Conservation (phyloP, 2,797 vertebrate genomes). For the Staurois parvus region DNA sequence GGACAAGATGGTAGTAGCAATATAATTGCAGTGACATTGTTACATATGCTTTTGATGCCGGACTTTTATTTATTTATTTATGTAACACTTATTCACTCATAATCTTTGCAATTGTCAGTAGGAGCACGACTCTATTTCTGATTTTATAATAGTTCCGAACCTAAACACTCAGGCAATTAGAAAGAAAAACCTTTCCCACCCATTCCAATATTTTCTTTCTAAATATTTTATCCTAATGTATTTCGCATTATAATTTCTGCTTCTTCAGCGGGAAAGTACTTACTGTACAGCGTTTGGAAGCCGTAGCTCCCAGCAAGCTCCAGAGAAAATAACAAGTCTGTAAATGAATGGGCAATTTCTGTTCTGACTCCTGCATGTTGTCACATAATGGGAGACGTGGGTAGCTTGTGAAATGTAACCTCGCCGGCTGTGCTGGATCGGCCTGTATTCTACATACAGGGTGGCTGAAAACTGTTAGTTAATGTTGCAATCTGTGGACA, state of each 20-base stretch:
- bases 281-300: neutral
- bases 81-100: no score
- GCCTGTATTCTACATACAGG: neutral
- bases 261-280: neutral
- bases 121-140: no score
- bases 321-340: conserved; percentile 17
- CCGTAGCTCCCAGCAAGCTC: neutral
- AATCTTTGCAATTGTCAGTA: no score
- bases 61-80: no score
- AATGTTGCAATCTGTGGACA: conserved; percentile 18
- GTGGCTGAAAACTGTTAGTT: conserved; percentile 1
- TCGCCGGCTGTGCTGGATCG: neutral
- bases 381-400: conserved; percentile 12
- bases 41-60: no score
- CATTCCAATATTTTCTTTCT: neutral
- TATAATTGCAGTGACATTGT: no score
- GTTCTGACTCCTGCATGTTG: neutral
- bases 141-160: no score
- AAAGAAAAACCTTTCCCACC: neutral
- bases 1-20: no score
- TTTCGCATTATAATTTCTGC: neutral
- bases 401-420: conserved; percentile 13
- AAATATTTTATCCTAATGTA: neutral
- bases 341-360: conserved; percentile 14
- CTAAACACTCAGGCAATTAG: neutral